Percentiles rank a stretch among this genome's conserved stretches.
Evolutionary conservation across 2,888 invertebrate species (phyloP).

Genomic region (Amblyjoppa fuscipennis): DNA sequence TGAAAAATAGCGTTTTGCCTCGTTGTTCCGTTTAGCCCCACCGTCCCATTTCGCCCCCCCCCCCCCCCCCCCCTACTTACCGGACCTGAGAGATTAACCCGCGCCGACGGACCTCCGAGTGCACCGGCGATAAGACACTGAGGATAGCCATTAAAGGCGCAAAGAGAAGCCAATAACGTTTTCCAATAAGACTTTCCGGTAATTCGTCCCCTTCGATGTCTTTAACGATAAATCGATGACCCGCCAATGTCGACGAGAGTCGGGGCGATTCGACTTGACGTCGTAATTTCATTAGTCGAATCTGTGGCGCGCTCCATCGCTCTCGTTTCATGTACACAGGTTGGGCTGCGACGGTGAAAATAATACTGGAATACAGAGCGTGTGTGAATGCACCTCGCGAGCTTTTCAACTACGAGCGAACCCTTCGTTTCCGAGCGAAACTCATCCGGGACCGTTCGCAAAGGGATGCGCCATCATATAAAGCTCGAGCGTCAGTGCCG

Average conservation of each 20-base stretch:
- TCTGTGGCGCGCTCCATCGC: neutral
- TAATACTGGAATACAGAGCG: neutral
- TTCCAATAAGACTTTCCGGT: constrained; percentile 48
- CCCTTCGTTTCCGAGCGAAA: constrained; percentile 8
- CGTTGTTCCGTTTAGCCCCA: too few relatives aligned
- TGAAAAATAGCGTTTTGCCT: too few relatives aligned
- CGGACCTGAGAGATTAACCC: neutral
- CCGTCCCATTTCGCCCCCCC: too few relatives aligned
- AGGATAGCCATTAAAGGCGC: constrained; percentile 22
- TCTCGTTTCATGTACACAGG: neutral
- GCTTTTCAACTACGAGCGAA: constrained; percentile 8
- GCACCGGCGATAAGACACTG: constrained; percentile 8
- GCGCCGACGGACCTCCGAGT: neutral
- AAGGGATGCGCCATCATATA: neutral
- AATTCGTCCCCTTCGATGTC: constrained; percentile 43
- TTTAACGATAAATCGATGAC: constrained; percentile 52
- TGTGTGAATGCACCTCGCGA: neutral
- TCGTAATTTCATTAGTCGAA: constrained; percentile 45
- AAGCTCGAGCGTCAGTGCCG: neutral
- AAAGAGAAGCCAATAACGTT: constrained; percentile 55
- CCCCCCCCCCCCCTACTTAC: neutral
- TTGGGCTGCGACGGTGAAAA: neutral
- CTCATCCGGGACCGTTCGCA: neutral
- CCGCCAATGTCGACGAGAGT: constrained; percentile 13
- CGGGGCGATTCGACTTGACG: neutral